These are phyloP conservation scores for Eupsittula cactorum DNA, from an alignment of 2,113 vertebrate species.

Conservation along the genomic window DNA sequence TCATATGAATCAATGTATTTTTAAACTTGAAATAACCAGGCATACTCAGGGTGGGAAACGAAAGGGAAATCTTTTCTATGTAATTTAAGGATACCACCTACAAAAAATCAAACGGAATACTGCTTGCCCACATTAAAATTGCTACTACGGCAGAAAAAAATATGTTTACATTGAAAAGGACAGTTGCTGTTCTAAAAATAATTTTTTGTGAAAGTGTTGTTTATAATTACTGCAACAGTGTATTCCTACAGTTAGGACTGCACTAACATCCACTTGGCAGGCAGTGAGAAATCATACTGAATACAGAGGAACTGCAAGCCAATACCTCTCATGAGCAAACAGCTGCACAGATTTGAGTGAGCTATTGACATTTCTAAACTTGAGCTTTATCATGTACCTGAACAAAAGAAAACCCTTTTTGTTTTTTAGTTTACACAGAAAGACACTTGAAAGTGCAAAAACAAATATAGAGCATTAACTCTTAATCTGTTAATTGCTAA, in stretches of 20 bases:
- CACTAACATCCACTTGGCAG: slow-evolving; percentile 5
- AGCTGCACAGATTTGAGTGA: background rate
- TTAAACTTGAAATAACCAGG: background rate
- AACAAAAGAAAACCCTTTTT: background rate
- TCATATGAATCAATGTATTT: background rate
- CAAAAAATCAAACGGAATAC: slow-evolving; percentile 27
- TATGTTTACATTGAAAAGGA: background rate
- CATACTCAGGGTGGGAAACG: background rate
- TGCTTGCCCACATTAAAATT: slow-evolving; percentile 9
- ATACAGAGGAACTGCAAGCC: background rate
- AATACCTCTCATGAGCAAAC: background rate
- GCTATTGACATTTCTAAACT: background rate
- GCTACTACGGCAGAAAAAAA: background rate
- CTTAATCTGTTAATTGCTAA: background rate
- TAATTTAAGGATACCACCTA: slow-evolving; percentile 22
- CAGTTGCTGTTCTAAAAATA: slow-evolving; percentile 38
- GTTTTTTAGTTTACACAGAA: background rate
- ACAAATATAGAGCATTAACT: background rate
- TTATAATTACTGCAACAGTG: slow-evolving; percentile 14
- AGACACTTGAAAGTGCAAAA: background rate
- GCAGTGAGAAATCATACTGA: background rate
- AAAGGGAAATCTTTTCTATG: background rate
- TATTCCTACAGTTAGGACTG: slow-evolving; percentile 7
- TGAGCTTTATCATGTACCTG: background rate
- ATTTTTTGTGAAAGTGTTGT: background rate